Conservation (phyloP, 2,888 invertebrate species). For the Tridacna gigas region DNA sequence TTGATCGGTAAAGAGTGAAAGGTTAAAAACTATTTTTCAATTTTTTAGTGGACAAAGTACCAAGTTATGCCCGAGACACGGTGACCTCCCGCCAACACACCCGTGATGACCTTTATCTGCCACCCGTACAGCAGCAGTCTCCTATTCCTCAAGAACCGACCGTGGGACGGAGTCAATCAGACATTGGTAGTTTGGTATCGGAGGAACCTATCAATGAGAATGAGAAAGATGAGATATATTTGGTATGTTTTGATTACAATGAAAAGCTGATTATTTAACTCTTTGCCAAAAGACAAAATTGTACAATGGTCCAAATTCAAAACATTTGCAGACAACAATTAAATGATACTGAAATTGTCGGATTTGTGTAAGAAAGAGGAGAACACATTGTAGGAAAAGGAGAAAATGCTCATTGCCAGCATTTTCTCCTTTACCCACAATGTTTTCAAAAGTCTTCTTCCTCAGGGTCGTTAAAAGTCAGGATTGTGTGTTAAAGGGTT, state of each 20-base stretch:
- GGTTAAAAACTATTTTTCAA: not conserved
- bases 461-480: too few species aligned
- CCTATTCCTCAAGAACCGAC: constrained; percentile 34
- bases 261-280: not conserved
- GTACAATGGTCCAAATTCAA: too few species aligned
- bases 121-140: constrained; percentile 10
- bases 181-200: constrained; percentile 60
- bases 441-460: too few species aligned
- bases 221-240: constrained; percentile 39
- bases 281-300: not conserved
- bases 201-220: constrained; percentile 49
- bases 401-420: not conserved
- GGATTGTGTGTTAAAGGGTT: too few species aligned
- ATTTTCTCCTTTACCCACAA: too few species aligned
- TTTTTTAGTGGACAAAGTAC: constrained; percentile 72
- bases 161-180: constrained; percentile 50
- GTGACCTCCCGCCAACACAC: constrained; percentile 76
- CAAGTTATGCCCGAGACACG: constrained; percentile 80
- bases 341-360: too few species aligned
- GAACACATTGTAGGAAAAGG: not conserved
- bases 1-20: not conserved
- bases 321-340: too few species aligned
- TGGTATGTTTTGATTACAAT: constrained; percentile 29
- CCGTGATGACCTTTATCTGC: constrained; percentile 46
- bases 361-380: not conserved